Percentiles rank a stretch among this genome's conserved stretches.
Conservation (phyloP, 1,140 invertebrate species). For the Brachionus rubens region DNA sequence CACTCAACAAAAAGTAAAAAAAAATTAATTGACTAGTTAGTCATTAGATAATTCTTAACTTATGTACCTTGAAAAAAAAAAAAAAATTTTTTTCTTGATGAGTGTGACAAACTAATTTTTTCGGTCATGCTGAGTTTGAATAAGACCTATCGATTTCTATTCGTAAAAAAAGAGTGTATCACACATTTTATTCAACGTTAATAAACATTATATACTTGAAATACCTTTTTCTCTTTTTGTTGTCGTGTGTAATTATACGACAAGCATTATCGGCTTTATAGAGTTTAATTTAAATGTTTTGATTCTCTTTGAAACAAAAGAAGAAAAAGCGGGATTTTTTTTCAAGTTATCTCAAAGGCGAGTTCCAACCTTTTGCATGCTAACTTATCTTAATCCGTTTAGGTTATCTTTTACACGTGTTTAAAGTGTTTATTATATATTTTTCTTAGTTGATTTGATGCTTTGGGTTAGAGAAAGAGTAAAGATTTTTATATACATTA, state of each 20-base stretch:
- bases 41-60: slow-evolving; percentile 1
- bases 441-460: not conserved
- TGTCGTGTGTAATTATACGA: not conserved
- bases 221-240: slow-evolving; percentile 2
- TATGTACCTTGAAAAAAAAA: not conserved
- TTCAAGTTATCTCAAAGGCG: slow-evolving; percentile 14
- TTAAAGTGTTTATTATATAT: slow-evolving; percentile 24
- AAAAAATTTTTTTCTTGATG: slow-evolving; percentile 8
- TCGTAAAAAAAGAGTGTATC: slow-evolving; percentile 14
- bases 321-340: no score
- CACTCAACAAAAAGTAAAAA: slow-evolving; percentile 11
- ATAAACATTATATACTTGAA: not conserved
- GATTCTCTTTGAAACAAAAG: not conserved
- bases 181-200: not conserved
- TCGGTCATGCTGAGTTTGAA: slow-evolving; percentile 5
- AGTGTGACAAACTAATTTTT: slow-evolving; percentile 22
- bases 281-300: slow-evolving; percentile 20
- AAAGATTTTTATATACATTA: not conserved
- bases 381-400: slow-evolving; percentile 40
- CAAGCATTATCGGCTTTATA: slow-evolving; percentile 37
- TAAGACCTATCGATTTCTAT: slow-evolving; percentile 18
- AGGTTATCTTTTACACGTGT: slow-evolving; percentile 33
- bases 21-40: slow-evolving; percentile 24
- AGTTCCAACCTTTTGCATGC: no score
- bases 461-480: not conserved